Evolutionary conservation across 2,888 invertebrate genomes (phyloP).

Genomic region (Timema cristinae): DNA sequence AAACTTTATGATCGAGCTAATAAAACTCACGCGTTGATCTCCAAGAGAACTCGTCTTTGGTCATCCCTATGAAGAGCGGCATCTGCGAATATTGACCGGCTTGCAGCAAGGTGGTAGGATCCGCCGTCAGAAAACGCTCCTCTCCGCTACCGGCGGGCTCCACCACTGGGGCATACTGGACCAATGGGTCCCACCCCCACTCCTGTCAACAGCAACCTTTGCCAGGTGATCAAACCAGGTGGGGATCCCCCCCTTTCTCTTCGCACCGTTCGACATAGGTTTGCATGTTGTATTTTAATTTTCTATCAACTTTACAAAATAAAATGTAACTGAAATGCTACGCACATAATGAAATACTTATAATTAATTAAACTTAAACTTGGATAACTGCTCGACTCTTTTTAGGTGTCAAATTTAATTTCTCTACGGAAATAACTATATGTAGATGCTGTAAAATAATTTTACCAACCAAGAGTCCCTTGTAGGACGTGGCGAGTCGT

Average conservation of each 20-base stretch:
- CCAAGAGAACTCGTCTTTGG: conserved; percentile 2
- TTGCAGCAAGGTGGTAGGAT: background rate
- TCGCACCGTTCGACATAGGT: too few species aligned
- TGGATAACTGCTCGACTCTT: too few species aligned
- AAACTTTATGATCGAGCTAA: background rate
- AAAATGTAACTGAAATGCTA: too few species aligned
- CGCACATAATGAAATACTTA: too few species aligned
- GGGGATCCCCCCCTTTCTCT: too few species aligned
- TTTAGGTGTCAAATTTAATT: too few species aligned
- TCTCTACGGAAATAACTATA: background rate
- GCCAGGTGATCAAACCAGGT: too few species aligned
- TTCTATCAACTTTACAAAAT: too few species aligned
- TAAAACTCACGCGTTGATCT: conserved; percentile 3
- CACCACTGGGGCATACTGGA: conserved; percentile 4
- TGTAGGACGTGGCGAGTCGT: background rate
- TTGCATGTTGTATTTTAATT: too few species aligned
- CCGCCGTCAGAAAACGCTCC: background rate
- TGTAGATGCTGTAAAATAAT: background rate
- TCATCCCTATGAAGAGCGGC: conserved; percentile 4
- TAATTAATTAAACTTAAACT: too few species aligned
- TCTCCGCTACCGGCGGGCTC: background rate
- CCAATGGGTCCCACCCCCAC: conserved; percentile 3
- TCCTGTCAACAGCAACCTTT: background rate
- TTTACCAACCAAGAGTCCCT: too few species aligned
- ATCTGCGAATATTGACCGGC: background rate